phyloP scores from a whole-genome alignment of 2,113 vertebrate genomes.

The Anthoscopus minutus region DNA sequence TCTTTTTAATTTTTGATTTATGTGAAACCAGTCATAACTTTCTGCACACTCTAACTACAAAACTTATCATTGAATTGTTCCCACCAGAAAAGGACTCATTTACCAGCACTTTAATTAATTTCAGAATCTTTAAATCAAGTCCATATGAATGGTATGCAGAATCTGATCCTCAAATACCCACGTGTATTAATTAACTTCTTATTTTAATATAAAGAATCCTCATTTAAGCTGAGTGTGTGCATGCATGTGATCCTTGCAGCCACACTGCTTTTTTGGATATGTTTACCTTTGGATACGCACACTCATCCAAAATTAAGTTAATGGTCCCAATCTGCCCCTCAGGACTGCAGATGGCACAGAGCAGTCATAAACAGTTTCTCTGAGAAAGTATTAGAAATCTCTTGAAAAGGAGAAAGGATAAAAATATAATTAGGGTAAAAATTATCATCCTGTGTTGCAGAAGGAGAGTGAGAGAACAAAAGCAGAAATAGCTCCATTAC shows the following conservation, averaged over 20 bases:
- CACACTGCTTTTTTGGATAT: not conserved
- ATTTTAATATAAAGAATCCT: conserved; percentile 36
- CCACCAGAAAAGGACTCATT: not conserved
- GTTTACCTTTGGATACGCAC: not conserved
- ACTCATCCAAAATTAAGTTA: conserved; percentile 30
- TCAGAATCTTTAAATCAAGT: conserved; percentile 34
- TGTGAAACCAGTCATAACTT: not conserved
- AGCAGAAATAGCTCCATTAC: not conserved
- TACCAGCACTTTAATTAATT: conserved; percentile 4
- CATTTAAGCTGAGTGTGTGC: conserved; percentile 21
- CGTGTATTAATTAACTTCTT: conserved; percentile 51
- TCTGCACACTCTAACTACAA: not conserved
- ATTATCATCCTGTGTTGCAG: not conserved
- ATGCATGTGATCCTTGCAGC: not conserved
- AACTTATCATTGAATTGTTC: not conserved
- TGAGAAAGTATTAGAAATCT: not conserved
- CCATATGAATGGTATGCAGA: not conserved
- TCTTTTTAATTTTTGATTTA: not conserved
- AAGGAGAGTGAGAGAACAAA: not conserved
- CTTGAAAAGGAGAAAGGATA: not conserved
- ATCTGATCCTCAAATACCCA: conserved; percentile 19
- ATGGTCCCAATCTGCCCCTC: not conserved
- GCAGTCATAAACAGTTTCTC: not conserved
- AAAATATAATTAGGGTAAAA: not conserved
- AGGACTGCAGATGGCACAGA: not conserved